Evolutionary conservation across 2,797 vertebrate genomes (phyloP).

Genomic region (Smutsia gigantea): DNA sequence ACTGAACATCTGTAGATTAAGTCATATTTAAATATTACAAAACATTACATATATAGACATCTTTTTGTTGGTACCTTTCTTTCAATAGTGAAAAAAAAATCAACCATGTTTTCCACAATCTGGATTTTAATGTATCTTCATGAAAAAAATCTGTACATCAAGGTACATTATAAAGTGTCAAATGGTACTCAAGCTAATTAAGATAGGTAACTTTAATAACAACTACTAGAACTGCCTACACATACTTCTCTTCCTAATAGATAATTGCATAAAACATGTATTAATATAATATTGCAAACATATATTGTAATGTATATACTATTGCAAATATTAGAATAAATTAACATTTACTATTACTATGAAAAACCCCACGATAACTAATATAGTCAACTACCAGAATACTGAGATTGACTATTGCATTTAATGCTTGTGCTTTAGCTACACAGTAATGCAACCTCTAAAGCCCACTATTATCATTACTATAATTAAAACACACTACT

Average conservation of each 20-base stretch:
- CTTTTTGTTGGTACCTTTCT: neutral
- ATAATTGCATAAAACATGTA: neutral
- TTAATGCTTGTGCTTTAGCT: slow-evolving; percentile 11
- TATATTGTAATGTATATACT: neutral
- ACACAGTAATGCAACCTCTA: neutral
- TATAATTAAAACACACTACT: neutral
- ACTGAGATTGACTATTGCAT: neutral
- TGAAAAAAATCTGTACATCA: neutral
- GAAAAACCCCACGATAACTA: neutral
- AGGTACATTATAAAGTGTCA: neutral
- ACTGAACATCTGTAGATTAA: neutral
- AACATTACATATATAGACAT: neutral
- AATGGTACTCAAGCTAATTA: slow-evolving; percentile 16
- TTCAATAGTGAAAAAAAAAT: slow-evolving; percentile 17
- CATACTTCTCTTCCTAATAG: neutral
- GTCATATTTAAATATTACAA: slow-evolving; percentile 20
- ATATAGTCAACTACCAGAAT: neutral
- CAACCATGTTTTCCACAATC: neutral
- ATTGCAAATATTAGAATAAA: slow-evolving; percentile 32
- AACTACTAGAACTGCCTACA: neutral
- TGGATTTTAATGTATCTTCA: neutral
- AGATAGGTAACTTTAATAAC: neutral
- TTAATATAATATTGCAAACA: neutral
- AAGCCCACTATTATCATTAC: neutral
- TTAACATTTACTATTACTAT: neutral